These are phyloP conservation scores for Hexactinellida sp. DNA, from an alignment of 37 sponge, comb jelly and placozoan species.

Conservation along the genomic window DNA sequence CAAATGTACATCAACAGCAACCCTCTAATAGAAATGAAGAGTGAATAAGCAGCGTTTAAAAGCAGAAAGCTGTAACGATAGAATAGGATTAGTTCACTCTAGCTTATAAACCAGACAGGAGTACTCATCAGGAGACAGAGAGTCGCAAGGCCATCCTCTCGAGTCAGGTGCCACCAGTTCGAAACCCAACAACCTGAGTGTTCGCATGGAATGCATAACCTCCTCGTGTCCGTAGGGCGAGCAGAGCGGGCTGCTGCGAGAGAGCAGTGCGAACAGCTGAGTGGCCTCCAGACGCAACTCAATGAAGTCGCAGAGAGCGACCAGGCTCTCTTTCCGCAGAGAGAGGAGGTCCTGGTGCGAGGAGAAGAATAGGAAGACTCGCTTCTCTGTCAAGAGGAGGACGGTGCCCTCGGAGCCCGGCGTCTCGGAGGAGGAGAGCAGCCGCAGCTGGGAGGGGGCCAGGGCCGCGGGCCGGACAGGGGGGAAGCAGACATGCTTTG, in stretches of 20 bases:
- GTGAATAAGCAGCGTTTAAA: no score
- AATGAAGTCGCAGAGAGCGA: conserved; percentile 10
- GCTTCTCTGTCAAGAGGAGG: background rate
- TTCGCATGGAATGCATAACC: background rate
- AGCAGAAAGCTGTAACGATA: no score
- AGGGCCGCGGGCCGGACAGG: background rate
- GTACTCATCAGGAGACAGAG: background rate
- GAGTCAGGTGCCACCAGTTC: background rate
- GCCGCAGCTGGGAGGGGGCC: background rate
- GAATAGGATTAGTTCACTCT: no score
- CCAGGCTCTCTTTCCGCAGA: conserved; percentile 11
- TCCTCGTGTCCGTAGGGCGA: background rate
- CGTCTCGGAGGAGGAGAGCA: background rate
- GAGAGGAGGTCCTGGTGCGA: background rate
- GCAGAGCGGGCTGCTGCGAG: background rate
- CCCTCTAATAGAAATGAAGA: no score
- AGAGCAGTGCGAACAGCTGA: background rate
- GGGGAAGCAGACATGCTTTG: background rate
- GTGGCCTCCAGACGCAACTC: background rate
- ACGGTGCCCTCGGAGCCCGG: background rate
- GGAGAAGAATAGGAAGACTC: conserved; percentile 6
- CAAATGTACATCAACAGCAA: no score
- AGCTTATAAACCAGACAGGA: background rate
- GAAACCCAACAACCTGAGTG: background rate
- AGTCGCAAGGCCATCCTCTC: background rate